Conservation (phyloP, 2,888 invertebrate species). For the Phalera bucephala region DNA sequence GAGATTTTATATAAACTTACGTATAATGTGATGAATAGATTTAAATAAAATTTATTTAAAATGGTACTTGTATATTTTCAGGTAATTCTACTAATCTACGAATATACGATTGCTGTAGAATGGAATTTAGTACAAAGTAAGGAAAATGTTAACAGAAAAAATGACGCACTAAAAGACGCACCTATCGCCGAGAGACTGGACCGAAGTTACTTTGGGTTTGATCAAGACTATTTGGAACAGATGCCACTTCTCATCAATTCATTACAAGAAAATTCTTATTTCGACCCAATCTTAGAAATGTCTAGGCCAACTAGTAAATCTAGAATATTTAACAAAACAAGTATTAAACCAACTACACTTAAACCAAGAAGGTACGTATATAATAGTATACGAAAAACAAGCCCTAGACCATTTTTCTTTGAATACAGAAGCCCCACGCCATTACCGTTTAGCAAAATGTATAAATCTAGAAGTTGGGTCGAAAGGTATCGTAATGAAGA, state of each 20-base stretch:
- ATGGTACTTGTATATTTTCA: no score
- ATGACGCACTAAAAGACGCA: constrained; percentile 37
- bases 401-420: constrained; percentile 78
- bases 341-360: constrained; percentile 27
- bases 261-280: constrained; percentile 65
- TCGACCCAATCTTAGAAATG: constrained; percentile 53
- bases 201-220: constrained; percentile 67
- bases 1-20: no score
- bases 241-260: constrained; percentile 77
- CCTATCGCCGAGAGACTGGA: constrained; percentile 71
- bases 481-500: constrained; percentile 73
- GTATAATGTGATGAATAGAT: no score
- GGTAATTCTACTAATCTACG: constrained; percentile 79
- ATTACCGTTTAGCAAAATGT: constrained; percentile 63
- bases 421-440: constrained; percentile 67
- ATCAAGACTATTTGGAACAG: constrained; percentile 74
- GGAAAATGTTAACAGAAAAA: constrained; percentile 32
- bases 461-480: constrained; percentile 65
- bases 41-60: no score
- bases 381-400: constrained; percentile 57
- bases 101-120: constrained; percentile 76
- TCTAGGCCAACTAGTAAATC: constrained; percentile 29
- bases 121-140: constrained; percentile 67
- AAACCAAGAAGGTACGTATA: constrained; percentile 34
- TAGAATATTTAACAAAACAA: constrained; percentile 26